Base-by-base conservation (phyloP, 2,113 vertebrate genomes). In the Pandion haliaetus region DNA sequence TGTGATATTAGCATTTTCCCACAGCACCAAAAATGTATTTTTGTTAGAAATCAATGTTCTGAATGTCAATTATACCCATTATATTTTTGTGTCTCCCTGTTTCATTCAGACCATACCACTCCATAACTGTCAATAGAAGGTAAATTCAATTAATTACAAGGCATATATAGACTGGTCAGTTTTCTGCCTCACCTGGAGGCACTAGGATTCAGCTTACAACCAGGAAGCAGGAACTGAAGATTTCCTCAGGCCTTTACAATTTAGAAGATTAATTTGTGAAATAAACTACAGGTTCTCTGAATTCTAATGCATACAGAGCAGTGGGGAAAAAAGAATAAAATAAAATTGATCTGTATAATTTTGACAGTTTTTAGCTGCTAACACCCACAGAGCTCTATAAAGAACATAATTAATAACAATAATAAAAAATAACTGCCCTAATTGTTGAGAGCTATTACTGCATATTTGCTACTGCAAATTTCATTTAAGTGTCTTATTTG, bases 241-340 rank as follows among this genome's bases (percentile, higher is more conserved):
- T 52, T 85, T 82, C 36, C 42, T 86, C 17, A 49, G 13, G 15
- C 19, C 10, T 76, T 70, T 16, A 57, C 15, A 80, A 66, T 32
- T 63, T 12, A 76, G 12, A 88, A 81, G 31, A 73, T 14, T 34
- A 36, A 55, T 67, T 78, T 81, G 9, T 74, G 42, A 86, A 74
- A 63, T 19, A 50, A 81, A 2, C 3, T 44, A 34, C 16, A 86
- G 3, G 13, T 67, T 89, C 8, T 49, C 61, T 31, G 21, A 77
- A 80, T 80, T 65, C 17, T 49, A 71, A 70, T 26, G 19, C 7
- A 62, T 0, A 0, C 10, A 72, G 54, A 70, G 6, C 24, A 54
- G 7, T 8, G 23, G 4, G 9, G 25, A 0, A 2, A 6, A 29
- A n/a, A 69, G 47, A 29, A 21, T 3, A 31, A 52, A 29, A 21